Base-by-base conservation (phyloP, 2,113 vertebrate genomes). In the Dromas ardeola region DNA sequence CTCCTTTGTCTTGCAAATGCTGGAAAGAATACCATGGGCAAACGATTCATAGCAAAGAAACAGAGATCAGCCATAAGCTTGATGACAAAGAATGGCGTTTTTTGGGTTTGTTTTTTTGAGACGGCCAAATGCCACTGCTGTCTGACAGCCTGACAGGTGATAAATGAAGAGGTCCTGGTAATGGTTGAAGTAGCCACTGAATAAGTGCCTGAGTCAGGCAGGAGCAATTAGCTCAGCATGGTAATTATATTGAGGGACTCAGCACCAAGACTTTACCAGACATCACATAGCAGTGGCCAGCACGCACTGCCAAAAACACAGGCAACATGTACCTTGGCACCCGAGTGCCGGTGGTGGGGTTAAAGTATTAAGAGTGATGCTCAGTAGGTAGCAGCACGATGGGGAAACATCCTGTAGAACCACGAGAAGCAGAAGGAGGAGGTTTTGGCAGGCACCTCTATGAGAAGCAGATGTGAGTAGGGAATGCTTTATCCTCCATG, bases 1-100 rank as follows among this genome's bases (percentile, higher is more conserved):
- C 42, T 87, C 61, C 56, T 92, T 94, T 90, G 82, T 80, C 79
- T 83, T 86, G 67, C 67, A 96, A 95, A 91, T 74, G 42, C 25
- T 45, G 61, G 45, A 63, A n/a, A 84, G 59, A 87, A 78, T 15
- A 84, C 25, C 55, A 78, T 0, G 2, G 81, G 59, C 55, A 93
- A 89, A 69, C 47, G 62, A 73, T 61, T 81, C 71, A 61, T 32
- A 56, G 81, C 59, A 71, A 84, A 89, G 50, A 69, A 78, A 86
- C 7, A 9, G 43, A 30, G n/a, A 91, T 89, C 50, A 58, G 72
- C 58, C 34, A 11, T 0, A 3, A 81, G 72, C 69, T 56, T 30
- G 45, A 74, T 55, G 81, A 50, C 15, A 81, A 84, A 87, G 69
- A 94, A 93, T 10, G 34, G 62, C 13, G 13, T 5, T 8, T 16